Evolutionary conservation across 2,888 invertebrate species (phyloP).

Genomic region (Corbicula japonica): DNA sequence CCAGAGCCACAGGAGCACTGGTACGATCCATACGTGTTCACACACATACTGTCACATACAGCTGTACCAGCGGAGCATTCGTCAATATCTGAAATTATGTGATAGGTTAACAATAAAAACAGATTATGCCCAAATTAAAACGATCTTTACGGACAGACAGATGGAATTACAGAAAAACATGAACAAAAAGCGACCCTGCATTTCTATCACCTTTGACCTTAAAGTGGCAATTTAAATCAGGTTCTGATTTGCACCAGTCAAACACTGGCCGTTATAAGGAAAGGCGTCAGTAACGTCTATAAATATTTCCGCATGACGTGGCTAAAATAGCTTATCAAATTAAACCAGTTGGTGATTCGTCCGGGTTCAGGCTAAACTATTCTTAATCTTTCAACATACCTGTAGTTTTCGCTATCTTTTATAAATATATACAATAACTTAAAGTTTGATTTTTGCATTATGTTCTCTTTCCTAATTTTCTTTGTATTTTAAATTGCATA

Average conservation of each 20-base stretch:
- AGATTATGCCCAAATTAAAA: not conserved
- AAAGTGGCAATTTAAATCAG: not conserved
- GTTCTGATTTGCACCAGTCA: not conserved
- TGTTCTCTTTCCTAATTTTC: not conserved
- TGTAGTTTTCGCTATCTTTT: too few relatives aligned
- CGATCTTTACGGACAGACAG: not conserved
- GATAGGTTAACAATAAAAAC: not conserved
- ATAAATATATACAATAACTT: too few relatives aligned
- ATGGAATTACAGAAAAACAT: not conserved
- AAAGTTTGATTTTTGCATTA: not conserved
- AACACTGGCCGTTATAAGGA: not conserved
- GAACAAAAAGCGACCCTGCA: not conserved
- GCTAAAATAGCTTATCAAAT: too few relatives aligned
- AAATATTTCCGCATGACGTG: too few relatives aligned
- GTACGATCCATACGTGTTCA: conserved; percentile 19
- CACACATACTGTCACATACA: conserved; percentile 16
- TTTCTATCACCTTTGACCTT: not conserved
- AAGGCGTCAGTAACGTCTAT: too few relatives aligned
- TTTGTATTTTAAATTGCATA: not conserved
- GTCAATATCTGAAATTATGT: conserved; percentile 33
- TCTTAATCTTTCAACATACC: too few relatives aligned
- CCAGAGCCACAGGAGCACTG: conserved; percentile 22
- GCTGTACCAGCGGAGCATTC: conserved; percentile 11
- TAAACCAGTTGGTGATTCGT: too few relatives aligned
- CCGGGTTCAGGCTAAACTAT: too few relatives aligned